Evolutionary conservation across 1,140 invertebrate genomes (phyloP).

Genomic region (Hyles euphorbiae): DNA sequence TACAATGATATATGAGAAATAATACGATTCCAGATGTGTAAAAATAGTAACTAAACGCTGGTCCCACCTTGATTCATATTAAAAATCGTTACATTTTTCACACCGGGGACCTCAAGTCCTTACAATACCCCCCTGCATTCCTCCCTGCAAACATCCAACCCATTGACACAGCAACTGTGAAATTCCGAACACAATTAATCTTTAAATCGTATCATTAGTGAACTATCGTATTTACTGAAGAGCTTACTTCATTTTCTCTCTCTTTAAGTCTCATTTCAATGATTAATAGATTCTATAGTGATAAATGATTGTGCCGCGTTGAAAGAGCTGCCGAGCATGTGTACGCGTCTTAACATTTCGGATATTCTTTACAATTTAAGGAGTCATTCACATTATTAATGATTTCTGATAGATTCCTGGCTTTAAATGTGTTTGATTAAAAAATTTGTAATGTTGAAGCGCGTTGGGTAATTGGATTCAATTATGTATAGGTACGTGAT

Average conservation of each 20-base stretch:
- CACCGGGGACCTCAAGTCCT: no score
- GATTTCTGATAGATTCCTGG: constrained; percentile 13
- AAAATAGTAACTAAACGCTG: no score
- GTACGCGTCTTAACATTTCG: constrained; percentile 45
- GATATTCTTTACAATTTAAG: constrained; percentile 60
- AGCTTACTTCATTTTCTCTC: constrained; percentile 69
- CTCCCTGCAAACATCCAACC: constrained; percentile 1
- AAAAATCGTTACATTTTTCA: no score
- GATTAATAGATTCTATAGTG: constrained; percentile 58
- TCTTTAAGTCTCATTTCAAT: constrained; percentile 72
- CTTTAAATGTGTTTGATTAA: no score
- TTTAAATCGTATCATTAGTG: constrained; percentile 68
- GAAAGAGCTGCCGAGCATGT: constrained; percentile 56
- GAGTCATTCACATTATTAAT: constrained; percentile 65
- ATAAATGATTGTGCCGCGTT: constrained; percentile 58
- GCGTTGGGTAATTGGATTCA: no score
- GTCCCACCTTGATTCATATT: no score
- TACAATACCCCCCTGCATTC: no score
- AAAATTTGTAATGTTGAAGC: no score
- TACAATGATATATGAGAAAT: no score
- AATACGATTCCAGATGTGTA: no score
- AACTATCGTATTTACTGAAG: constrained; percentile 58
- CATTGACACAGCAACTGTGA: constrained; percentile 48
- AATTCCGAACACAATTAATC: constrained; percentile 62
- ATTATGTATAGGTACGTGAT: no score